phyloP scores from a whole-genome alignment of 2,888 invertebrate genomes.

The Rhingia campestris region DNA sequence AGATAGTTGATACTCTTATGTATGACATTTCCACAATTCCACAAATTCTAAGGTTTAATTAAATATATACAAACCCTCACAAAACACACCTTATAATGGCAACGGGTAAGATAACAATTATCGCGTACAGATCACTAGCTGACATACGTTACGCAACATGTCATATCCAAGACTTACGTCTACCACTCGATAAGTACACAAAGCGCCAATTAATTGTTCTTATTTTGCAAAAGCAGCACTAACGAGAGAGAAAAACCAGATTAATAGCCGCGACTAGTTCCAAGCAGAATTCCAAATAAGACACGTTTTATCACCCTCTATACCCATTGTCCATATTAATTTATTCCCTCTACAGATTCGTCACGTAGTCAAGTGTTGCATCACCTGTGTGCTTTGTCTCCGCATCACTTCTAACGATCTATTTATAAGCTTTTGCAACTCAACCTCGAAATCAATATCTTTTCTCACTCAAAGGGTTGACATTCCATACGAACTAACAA shows the following conservation, averaged over 20 bases:
- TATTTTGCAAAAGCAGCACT: not conserved
- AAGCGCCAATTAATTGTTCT: not conserved
- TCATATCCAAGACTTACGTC: too few species aligned
- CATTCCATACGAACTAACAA: not conserved
- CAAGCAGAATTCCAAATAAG: slow-evolving; percentile 6
- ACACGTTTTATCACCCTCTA: slow-evolving; percentile 1
- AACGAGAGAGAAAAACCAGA: not conserved
- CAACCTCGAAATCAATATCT: slow-evolving; percentile 40
- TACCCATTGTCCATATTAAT: slow-evolving; percentile 18
- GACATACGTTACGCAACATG: too few species aligned
- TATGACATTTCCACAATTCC: too few species aligned
- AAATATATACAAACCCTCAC: too few species aligned
- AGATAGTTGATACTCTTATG: too few species aligned
- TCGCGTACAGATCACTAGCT: too few species aligned
- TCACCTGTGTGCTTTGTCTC: not conserved
- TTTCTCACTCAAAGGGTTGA: not conserved
- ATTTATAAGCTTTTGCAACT: slow-evolving; percentile 14
- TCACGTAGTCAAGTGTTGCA: slow-evolving; percentile 41
- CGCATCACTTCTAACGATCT: slow-evolving; percentile 18
- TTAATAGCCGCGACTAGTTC: not conserved
- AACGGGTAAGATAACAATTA: too few species aligned
- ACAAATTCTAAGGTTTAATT: too few species aligned
- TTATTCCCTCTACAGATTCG: slow-evolving; percentile 8
- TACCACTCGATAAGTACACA: not conserved
- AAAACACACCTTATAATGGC: too few species aligned